Percentiles rank a stretch among this genome's conserved stretches.
Conservation (phyloP, 2,797 vertebrate species). For the Anabas testudineus region DNA sequence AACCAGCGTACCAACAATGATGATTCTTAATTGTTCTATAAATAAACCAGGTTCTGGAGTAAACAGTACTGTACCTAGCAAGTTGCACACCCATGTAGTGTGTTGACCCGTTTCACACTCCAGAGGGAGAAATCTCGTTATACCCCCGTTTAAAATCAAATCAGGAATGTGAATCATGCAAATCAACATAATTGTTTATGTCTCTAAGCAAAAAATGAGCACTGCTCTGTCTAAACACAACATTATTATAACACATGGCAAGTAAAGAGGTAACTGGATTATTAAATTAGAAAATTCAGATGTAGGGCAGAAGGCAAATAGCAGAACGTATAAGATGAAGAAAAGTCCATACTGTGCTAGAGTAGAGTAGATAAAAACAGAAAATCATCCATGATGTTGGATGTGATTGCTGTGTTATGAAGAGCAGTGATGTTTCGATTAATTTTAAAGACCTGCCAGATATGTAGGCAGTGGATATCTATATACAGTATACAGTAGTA, state of each 20-base stretch:
- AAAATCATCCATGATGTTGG: too few relatives aligned
- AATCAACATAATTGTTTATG: slow-evolving; percentile 11
- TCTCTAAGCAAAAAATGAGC: neutral
- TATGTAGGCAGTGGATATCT: too few relatives aligned
- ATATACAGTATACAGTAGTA: too few relatives aligned
- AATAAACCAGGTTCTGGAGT: slow-evolving; percentile 1
- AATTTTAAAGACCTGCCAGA: too few relatives aligned
- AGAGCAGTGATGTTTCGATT: too few relatives aligned
- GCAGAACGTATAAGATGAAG: too few relatives aligned
- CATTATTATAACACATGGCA: slow-evolving; percentile 2
- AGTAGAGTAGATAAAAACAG: too few relatives aligned
- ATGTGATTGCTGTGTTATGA: too few relatives aligned
- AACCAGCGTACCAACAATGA: slow-evolving; percentile 7
- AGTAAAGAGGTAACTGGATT: slow-evolving; percentile 18
- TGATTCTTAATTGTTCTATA: neutral
- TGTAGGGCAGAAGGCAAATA: too few relatives aligned
- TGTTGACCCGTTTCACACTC: slow-evolving; percentile 1
- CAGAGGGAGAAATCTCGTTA: slow-evolving; percentile 5
- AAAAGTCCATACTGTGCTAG: too few relatives aligned
- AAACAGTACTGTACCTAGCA: slow-evolving; percentile 30
- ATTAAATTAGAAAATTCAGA: too few relatives aligned
- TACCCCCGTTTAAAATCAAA: slow-evolving; percentile 21
- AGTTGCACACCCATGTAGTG: slow-evolving; percentile 2
- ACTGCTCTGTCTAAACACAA: slow-evolving; percentile 15
- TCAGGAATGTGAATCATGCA: slow-evolving; percentile 18